Percentiles rank a stretch among this genome's conserved stretches.
Conservation (phyloP, 2,888 invertebrate species). For the Andrena trimmerana region DNA sequence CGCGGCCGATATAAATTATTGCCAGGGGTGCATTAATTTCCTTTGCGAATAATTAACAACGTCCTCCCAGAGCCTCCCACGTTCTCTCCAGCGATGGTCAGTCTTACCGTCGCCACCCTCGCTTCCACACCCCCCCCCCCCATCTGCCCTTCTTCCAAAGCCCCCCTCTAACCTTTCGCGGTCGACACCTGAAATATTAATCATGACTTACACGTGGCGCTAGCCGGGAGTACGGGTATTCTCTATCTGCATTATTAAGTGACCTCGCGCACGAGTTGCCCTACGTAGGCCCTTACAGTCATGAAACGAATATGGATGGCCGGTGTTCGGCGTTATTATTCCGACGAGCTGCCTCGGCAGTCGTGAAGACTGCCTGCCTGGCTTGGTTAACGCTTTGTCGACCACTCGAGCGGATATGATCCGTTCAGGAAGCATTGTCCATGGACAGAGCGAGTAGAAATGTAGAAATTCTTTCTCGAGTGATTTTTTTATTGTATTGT, state of each 20-base stretch:
- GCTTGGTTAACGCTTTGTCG: background rate
- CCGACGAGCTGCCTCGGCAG: conserved; percentile 23
- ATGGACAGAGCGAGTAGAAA: background rate
- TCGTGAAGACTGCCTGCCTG: background rate
- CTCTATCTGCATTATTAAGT: conserved; percentile 81
- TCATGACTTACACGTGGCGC: conserved; percentile 81
- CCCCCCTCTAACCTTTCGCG: conserved; percentile 58
- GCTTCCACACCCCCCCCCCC: conserved; percentile 40
- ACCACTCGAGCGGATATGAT: background rate
- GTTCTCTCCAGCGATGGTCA: conserved; percentile 75
- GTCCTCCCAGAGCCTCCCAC: conserved; percentile 73
- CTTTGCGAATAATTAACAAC: conserved; percentile 83
- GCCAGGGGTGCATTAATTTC: conserved; percentile 80
- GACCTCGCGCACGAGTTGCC: conserved; percentile 70
- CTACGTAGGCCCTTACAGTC: conserved; percentile 60
- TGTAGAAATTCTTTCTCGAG: background rate
- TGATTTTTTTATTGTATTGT: background rate
- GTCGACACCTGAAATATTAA: conserved; percentile 81
- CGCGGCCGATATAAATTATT: conserved; percentile 79
- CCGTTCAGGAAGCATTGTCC: background rate
- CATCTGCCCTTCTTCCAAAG: conserved; percentile 8
- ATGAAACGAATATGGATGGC: conserved; percentile 70
- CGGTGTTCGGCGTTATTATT: conserved; percentile 60
- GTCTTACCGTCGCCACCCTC: conserved; percentile 66
- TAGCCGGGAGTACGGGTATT: conserved; percentile 76